Evolutionary conservation across 64 coral and sea anemone species (phyloP), one percentile per base, ranked within the genome.

Genomic region (Dendronephthya gigantea): DNA sequence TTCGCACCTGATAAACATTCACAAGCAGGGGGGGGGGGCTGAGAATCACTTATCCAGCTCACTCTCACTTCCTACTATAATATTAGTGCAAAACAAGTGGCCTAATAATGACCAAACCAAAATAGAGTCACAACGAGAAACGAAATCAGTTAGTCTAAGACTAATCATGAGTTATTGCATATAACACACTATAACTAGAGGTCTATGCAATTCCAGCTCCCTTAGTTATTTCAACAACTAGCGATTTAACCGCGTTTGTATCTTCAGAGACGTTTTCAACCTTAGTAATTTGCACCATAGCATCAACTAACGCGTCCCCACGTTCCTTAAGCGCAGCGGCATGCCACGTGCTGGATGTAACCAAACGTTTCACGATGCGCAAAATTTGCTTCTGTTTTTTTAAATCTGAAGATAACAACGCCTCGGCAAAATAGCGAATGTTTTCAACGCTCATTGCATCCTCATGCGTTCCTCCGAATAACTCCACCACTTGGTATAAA

Each of bases 351-450:
- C 89, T 91, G 31, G 95, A 91, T 6, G 92, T 89, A 52, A 98
- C 47, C 62, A 98, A 83, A 39, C 95, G 83, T 49, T 98, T 98
- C 7, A 98, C 68, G 50, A 98, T 90, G 47, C 95, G 88, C 32
- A 98, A 85, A 23, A 98, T 83, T 6, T 98, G 95, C 35, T 98
- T 98, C 39, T 90, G 90, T 62, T 88, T 88, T 41, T 93, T 93
- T 19, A 75, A 19, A 68, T 93, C 95, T 38, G 84, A 40, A 13
- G 82, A 55, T 9, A 28, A 32, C 33, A 98, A 88, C 30, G 95
- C 95, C 35, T 89, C 92, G 1, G 95, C 90, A 38, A 98, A 92
- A 79, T 82, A 91, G 22, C 84, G 62, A 12, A 93, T 72, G 39
- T 93, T 98, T 4, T 90, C 87, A 10, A 50, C n/a, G 68, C 92